Percentiles rank a stretch among this genome's conserved stretches.
phyloP scores from a whole-genome alignment of 2,888 invertebrate species.

The Patella pellucida region DNA sequence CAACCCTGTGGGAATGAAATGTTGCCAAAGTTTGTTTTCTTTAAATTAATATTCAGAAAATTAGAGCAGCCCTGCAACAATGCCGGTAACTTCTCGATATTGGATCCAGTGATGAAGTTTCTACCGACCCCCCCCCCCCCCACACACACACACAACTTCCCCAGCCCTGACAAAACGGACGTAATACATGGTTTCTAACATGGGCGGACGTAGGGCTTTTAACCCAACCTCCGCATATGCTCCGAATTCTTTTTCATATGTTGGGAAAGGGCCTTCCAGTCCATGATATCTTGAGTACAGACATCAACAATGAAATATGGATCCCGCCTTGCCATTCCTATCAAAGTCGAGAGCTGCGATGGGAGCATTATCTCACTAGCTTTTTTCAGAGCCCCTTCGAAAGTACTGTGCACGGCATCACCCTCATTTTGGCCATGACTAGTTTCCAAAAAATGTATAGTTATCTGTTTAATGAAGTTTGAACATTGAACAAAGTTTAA shows the following conservation, averaged over 20 bases:
- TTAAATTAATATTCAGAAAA: too few species aligned
- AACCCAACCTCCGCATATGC: too few species aligned
- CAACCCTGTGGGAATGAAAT: too few species aligned
- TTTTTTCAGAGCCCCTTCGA: slow-evolving; percentile 7
- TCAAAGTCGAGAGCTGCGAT: slow-evolving; percentile 4
- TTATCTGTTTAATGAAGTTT: slow-evolving; percentile 7
- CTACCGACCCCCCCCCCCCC: too few species aligned
- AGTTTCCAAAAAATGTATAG: slow-evolving; percentile 12
- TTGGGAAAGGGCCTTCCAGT: slow-evolving; percentile 5
- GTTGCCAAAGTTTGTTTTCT: too few species aligned
- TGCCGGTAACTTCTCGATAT: too few species aligned
- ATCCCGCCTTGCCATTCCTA: not conserved
- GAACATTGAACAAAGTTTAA: slow-evolving; percentile 9
- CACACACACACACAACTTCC: fast-evolving
- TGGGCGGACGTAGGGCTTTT: too few species aligned
- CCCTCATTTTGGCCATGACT: slow-evolving; percentile 16
- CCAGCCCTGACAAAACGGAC: too few species aligned
- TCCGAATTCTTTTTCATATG: not conserved
- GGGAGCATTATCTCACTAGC: not conserved
- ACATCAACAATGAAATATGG: slow-evolving; percentile 9
- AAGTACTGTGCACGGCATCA: slow-evolving; percentile 4
- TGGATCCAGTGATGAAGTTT: too few species aligned
- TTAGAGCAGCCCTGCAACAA: too few species aligned
- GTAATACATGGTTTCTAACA: too few species aligned
- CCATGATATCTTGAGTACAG: too few species aligned